Percentiles rank a stretch among this genome's conserved stretches.
Conservation (phyloP, 64 coral and sea anemone genomes). For the Montipora foliosa region DNA sequence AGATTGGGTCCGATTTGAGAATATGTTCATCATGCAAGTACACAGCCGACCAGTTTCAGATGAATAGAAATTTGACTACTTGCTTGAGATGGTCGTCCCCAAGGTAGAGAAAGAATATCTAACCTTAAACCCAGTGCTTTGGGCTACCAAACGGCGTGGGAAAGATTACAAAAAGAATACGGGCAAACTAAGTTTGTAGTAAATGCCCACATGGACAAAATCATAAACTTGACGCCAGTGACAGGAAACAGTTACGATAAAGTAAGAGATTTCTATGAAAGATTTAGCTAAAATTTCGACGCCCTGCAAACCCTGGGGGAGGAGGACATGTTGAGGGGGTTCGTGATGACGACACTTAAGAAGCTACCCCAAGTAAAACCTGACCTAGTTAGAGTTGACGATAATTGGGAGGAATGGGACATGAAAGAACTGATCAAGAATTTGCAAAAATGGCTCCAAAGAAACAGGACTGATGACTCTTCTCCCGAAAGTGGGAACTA, state of each 20-base stretch:
- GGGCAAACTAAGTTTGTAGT: constrained; percentile 68
- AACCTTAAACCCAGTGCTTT: constrained; percentile 57
- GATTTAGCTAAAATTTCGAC: constrained; percentile 61
- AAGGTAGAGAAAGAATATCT: constrained; percentile 33
- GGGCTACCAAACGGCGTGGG: constrained; percentile 50
- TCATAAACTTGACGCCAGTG: constrained; percentile 60
- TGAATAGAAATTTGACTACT: constrained; percentile 78
- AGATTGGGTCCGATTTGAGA: not conserved
- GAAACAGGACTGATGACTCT: constrained; percentile 67
- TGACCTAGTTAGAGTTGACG: constrained; percentile 72
- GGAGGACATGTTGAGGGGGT: constrained; percentile 15
- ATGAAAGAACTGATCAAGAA: constrained; percentile 65
- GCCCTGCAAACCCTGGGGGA: constrained; percentile 69
- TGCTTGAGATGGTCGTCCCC: constrained; percentile 35
- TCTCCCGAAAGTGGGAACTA: not conserved
- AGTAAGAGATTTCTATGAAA: constrained; percentile 65
- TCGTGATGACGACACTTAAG: constrained; percentile 56
- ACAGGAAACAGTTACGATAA: constrained; percentile 45
- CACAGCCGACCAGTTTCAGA: constrained; percentile 47
- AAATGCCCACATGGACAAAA: constrained; percentile 59
- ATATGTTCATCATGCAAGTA: constrained; percentile 58
- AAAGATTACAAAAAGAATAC: constrained; percentile 67
- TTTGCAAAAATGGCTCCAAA: constrained; percentile 77
- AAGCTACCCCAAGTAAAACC: constrained; percentile 87
- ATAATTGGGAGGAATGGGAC: constrained; percentile 79